Evolutionary conservation across 2,797 vertebrate species (phyloP).

Genomic region (Distichodus sexfasciatus): DNA sequence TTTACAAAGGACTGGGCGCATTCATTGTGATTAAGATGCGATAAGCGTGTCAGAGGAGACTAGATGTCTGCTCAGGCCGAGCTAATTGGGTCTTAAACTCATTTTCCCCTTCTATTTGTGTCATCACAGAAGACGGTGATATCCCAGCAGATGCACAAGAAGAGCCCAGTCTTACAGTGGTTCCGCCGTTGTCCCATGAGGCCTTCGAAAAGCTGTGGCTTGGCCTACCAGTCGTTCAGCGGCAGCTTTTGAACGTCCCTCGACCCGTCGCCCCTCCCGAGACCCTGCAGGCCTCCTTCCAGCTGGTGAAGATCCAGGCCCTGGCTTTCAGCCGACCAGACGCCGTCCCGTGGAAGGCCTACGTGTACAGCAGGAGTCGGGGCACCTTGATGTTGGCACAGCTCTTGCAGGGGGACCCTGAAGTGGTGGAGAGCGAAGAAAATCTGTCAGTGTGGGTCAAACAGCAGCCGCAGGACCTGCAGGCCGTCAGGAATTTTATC

Average conservation of each 20-base stretch:
- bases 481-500: slow-evolving; percentile 70
- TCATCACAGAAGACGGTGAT: slow-evolving; percentile 9
- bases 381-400: slow-evolving; percentile 82
- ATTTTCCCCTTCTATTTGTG: background rate
- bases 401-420: slow-evolving; percentile 67
- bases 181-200: slow-evolving; percentile 77
- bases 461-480: slow-evolving; percentile 70
- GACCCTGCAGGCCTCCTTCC: slow-evolving; percentile 83
- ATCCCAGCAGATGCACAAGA: background rate
- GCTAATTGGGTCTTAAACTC: background rate
- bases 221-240: slow-evolving; percentile 62
- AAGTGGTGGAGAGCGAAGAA: background rate
- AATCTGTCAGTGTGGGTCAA: slow-evolving; percentile 77
- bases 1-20: too few relatives aligned
- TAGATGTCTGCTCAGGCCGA: too few relatives aligned
- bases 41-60: too few relatives aligned
- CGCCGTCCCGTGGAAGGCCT: slow-evolving; percentile 86
- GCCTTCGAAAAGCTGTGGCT: slow-evolving; percentile 88
- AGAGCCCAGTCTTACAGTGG: slow-evolving; percentile 63
- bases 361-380: slow-evolving; percentile 78
- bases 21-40: too few relatives aligned
- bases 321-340: slow-evolving; percentile 84
- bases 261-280: slow-evolving; percentile 67
- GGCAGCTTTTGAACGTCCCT: slow-evolving; percentile 64
- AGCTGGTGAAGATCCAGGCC: slow-evolving; percentile 87